Conservation (phyloP, 2,797 vertebrate genomes). For the Trachurus trachurus region DNA sequence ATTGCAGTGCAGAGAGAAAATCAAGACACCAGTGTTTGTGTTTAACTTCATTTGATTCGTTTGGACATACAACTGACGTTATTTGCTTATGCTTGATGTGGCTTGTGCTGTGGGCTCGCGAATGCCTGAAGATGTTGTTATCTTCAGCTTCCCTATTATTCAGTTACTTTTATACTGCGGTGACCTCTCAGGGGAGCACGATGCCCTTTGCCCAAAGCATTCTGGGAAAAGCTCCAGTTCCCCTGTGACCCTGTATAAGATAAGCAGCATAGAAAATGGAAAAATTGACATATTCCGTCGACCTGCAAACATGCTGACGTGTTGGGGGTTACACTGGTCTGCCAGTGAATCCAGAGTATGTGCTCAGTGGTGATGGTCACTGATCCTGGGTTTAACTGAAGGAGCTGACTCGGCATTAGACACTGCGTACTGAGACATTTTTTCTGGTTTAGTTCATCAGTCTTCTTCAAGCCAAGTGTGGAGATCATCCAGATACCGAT, state of each 20-base stretch:
- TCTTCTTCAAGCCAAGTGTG: conserved; percentile 1
- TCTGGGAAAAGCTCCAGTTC: conserved; percentile 34
- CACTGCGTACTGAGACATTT: conserved; percentile 11
- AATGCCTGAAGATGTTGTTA: conserved; percentile 19
- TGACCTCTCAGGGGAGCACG: conserved; percentile 19
- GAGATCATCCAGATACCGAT: conserved; percentile 14
- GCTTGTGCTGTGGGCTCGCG: conserved; percentile 13
- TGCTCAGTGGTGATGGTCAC: conserved; percentile 27
- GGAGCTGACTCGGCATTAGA: conserved; percentile 53
- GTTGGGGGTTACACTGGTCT: conserved; percentile 10
- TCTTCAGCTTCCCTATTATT: conserved; percentile 23
- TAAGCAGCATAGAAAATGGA: conserved; percentile 26
- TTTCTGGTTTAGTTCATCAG: conserved; percentile 24
- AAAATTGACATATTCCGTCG: conserved; percentile 13
- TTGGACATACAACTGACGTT: conserved; percentile 1
- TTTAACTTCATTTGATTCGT: conserved; percentile 31
- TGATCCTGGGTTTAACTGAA: conserved; percentile 42
- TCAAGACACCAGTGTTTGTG: conserved; percentile 9
- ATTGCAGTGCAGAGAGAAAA: conserved; percentile 36
- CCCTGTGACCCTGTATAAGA: conserved; percentile 27
- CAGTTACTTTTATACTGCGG: neutral
- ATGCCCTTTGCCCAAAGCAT: conserved; percentile 28
- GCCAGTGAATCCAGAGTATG: conserved; percentile 30
- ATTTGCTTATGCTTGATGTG: conserved; percentile 6
- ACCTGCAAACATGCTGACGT: conserved; percentile 27